A percentile compares a stretch with the other conserved stretches of the same genome.
These are phyloP conservation scores for Dinoponera quadriceps DNA, from an alignment of 1,140 invertebrate genomes.

Conservation along the genomic window DNA sequence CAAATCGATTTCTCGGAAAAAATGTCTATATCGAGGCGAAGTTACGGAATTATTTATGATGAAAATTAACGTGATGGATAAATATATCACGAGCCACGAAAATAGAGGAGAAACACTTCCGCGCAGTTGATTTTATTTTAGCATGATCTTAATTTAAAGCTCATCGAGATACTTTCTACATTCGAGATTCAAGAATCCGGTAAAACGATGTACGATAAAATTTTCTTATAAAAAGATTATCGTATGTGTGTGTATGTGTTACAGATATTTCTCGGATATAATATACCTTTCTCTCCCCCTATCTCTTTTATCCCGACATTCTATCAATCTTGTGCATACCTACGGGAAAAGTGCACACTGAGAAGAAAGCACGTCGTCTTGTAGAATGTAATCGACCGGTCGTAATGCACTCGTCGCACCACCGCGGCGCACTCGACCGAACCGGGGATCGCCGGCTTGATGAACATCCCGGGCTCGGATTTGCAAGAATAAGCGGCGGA, in stretches of 20 bases:
- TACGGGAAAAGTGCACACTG: conserved; percentile 10
- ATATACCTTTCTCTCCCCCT: no score
- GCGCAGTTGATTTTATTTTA: background rate
- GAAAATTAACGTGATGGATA: background rate
- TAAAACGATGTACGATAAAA: no score
- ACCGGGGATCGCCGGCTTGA: conserved; percentile 38
- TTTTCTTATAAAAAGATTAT: no score
- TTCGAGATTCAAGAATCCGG: background rate
- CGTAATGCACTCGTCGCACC: conserved; percentile 54
- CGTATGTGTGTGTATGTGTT: no score
- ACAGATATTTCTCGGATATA: no score
- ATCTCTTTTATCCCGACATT: background rate
- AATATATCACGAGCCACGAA: background rate
- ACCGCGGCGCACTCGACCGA: conserved; percentile 7
- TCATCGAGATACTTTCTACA: background rate
- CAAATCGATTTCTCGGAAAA: background rate
- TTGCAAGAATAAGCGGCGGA: conserved; percentile 58
- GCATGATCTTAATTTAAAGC: background rate
- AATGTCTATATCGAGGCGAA: background rate
- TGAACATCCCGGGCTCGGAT: conserved; percentile 46
- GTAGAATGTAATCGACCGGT: conserved; percentile 51
- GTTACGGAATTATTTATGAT: background rate
- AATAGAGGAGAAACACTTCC: background rate
- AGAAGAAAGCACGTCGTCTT: conserved; percentile 35
- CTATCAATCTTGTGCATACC: conserved; percentile 26